Base-by-base conservation (phyloP, 1,140 invertebrate genomes). In the Pemphigus obesinymphae region DNA sequence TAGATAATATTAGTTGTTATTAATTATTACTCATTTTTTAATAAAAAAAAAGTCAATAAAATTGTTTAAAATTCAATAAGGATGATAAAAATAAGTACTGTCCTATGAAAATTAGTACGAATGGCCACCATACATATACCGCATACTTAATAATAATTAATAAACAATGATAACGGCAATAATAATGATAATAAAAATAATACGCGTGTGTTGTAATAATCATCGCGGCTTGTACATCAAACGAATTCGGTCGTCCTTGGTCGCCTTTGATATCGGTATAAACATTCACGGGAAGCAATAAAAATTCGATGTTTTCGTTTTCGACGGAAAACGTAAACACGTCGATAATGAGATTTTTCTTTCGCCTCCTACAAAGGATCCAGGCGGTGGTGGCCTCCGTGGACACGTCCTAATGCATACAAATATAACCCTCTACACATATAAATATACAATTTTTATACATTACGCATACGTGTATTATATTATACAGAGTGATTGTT, bases 251-350 rank as follows among this genome's bases (percentile, higher is more conserved):
- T 53, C 45, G 45, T 66, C 61, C 61, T 75, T n/a, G 40, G 48
- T n/a, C n/a, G 43, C 72, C 48, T 75, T 75, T 55, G 72, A 75
- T 55, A 75, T 55, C 72, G 72, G n/a, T n/a, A 75, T 75, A 75
- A 75, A 75, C 72, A 75, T 53, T 50, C 29, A 31, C 43, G 72
- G 72, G 72, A 75, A 75, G 72, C 72, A 31, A 75, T 75, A 75
- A 75, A 75, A 75, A 75, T 53, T 2, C 45, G 26, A 50, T 75
- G 72, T 75, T 75, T 50, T 75, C 72, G 43, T 68, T 75, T 31
- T 34, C 43, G 45, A 75, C 72, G 43, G 29, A 75, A 75, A 75
- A 75, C 72, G n/a, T 75, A 75, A 75, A 75, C 72, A 75, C 72
- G 48, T n/a, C 45, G 72, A 34, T 75, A 75, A 75, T 53, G 72